Percentiles rank a stretch among this genome's conserved stretches.
Evolutionary conservation across 2,113 vertebrate species (phyloP).

Genomic region (Macrotis lagotis): DNA sequence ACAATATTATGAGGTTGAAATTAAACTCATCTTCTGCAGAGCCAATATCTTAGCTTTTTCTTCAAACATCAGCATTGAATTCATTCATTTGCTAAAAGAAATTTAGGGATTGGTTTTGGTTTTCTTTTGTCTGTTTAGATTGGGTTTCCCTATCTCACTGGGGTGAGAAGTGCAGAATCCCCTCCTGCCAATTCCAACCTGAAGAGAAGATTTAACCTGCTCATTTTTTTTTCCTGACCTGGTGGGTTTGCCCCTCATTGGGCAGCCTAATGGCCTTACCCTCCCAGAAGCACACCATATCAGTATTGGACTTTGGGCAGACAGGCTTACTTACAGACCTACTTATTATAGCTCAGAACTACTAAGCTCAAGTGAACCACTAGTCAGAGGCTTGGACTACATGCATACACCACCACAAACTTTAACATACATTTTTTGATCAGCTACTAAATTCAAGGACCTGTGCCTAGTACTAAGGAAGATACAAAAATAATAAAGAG

Average conservation of each 20-base stretch:
- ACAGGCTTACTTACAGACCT: too few species aligned
- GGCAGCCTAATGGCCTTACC: background rate
- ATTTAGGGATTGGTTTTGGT: background rate
- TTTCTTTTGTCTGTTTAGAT: background rate
- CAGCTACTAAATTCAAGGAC: background rate
- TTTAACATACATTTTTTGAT: background rate
- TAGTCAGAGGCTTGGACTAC: background rate
- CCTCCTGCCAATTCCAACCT: background rate
- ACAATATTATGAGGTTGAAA: background rate
- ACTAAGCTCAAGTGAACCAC: background rate
- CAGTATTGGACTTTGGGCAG: background rate
- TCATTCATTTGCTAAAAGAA: background rate
- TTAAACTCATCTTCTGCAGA: background rate
- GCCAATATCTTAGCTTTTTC: background rate
- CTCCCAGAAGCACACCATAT: background rate
- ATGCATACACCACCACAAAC: background rate
- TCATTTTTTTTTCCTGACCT: background rate
- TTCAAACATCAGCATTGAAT: background rate
- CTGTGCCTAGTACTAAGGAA: background rate
- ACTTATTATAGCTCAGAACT: background rate
- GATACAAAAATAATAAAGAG: background rate
- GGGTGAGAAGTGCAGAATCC: background rate
- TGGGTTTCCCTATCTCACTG: background rate
- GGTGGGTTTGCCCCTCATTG: background rate
- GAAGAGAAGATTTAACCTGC: background rate